Percentiles rank a stretch among this genome's conserved stretches.
phyloP scores from a whole-genome alignment of 1,140 invertebrate species.

The Babylonia areolata region DNA sequence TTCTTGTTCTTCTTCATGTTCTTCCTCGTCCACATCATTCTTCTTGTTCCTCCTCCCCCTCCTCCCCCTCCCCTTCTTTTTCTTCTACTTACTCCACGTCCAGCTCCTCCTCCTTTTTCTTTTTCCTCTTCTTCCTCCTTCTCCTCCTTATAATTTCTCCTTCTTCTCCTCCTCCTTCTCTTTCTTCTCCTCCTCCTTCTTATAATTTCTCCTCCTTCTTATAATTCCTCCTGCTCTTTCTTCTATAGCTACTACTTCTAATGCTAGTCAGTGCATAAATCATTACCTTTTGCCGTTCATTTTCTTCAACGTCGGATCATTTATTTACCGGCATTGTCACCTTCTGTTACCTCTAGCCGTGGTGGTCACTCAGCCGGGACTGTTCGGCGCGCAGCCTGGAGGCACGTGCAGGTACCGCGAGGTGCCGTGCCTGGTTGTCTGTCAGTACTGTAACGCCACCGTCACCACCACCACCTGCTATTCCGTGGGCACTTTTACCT shows the following conservation, averaged over 20 bases:
- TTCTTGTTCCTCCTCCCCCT: background rate
- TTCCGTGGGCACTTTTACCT: slow-evolving; percentile 18
- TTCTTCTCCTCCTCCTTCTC: background rate
- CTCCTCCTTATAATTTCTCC: background rate
- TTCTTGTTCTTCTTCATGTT: too few relatives aligned
- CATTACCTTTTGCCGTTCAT: background rate
- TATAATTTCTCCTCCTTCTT: background rate
- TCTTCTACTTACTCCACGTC: background rate
- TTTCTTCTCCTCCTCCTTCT: too few relatives aligned
- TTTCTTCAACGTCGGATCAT: background rate
- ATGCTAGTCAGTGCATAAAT: background rate
- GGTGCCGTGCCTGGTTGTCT: background rate
- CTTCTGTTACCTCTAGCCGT: background rate
- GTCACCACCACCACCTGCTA: slow-evolving; percentile 32
- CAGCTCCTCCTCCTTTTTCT: background rate
- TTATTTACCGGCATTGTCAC: too few relatives aligned
- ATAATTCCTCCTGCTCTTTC: background rate
- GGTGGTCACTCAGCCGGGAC: background rate
- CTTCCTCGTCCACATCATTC: background rate
- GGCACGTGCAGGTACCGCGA: background rate
- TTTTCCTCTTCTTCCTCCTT: background rate
- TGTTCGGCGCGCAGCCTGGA: background rate
- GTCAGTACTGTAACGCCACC: slow-evolving; percentile 28
- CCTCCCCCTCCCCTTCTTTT: background rate
- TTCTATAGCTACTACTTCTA: background rate